Evolutionary conservation across 2,113 vertebrate species (phyloP).

Genomic region (Microtus montanus): DNA sequence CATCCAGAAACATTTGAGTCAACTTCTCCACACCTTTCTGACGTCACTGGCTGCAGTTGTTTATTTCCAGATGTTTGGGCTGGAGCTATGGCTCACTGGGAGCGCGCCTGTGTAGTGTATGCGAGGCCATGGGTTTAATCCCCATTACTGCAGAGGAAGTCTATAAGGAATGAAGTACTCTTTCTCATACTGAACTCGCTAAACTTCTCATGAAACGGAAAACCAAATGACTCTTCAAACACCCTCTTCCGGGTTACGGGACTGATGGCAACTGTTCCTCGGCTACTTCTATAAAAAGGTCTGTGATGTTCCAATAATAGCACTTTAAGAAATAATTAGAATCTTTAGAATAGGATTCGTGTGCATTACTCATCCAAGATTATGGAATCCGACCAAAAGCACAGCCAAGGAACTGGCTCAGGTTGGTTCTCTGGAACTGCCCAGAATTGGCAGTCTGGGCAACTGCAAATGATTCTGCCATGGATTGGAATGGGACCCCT

Average conservation of each 20-base stretch:
- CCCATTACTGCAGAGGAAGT: not conserved
- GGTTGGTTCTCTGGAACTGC: slow-evolving; percentile 31
- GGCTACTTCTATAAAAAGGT: slow-evolving; percentile 59
- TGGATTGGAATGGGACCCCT: not conserved
- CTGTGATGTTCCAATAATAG: slow-evolving; percentile 54
- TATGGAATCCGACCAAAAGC: slow-evolving; percentile 60
- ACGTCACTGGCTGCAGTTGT: not conserved
- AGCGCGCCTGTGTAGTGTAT: not conserved
- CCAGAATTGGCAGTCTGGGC: not conserved
- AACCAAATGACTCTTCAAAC: slow-evolving; percentile 62
- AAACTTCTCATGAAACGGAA: slow-evolving; percentile 54
- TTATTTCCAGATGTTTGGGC: not conserved
- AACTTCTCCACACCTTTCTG: not conserved
- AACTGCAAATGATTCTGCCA: not conserved
- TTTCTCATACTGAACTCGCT: slow-evolving; percentile 20
- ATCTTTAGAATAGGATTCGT: slow-evolving; percentile 66
- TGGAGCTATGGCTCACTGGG: not conserved
- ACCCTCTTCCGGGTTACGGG: slow-evolving; percentile 37
- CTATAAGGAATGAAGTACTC: not conserved
- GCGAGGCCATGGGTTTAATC: not conserved
- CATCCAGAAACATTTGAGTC: not conserved
- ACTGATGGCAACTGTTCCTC: slow-evolving; percentile 50
- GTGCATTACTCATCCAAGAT: slow-evolving; percentile 60
- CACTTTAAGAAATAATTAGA: slow-evolving; percentile 55
- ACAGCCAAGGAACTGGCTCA: not conserved